These are phyloP conservation scores for Ditylenchus dipsaci DNA, from an alignment of 1,140 invertebrate species.

Conservation along the genomic window DNA sequence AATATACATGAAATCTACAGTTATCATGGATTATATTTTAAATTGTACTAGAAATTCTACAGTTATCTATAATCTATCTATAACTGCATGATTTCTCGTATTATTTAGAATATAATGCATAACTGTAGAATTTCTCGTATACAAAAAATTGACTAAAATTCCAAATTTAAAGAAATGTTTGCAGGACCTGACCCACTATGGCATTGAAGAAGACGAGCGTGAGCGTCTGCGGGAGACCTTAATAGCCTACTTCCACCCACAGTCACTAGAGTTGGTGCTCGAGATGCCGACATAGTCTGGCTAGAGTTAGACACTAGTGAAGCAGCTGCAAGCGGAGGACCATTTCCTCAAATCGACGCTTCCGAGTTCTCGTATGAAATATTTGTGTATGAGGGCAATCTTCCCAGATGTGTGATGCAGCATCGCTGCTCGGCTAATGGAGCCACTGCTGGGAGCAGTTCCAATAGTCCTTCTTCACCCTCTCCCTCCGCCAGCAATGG, in stretches of 20 bases:
- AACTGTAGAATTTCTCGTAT: too few species aligned
- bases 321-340: slow-evolving; percentile 49
- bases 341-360: slow-evolving; percentile 55
- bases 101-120: too few species aligned
- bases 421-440: slow-evolving; percentile 3
- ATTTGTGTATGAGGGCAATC: slow-evolving; percentile 39
- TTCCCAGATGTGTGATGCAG: slow-evolving; percentile 5
- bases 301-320: slow-evolving; percentile 55
- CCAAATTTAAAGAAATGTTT: too few species aligned
- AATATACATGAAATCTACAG: too few species aligned
- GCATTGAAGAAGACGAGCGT: slow-evolving; percentile 47
- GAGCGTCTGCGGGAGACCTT: slow-evolving; percentile 47
- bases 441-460: neutral
- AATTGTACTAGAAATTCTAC: too few species aligned
- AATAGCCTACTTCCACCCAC: slow-evolving; percentile 39
- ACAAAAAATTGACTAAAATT: too few species aligned
- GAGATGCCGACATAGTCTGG: slow-evolving; percentile 47
- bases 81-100: too few species aligned
- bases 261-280: slow-evolving; percentile 12
- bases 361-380: slow-evolving; percentile 52
- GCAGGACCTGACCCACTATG: slow-evolving; percentile 3
- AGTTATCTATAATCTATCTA: too few species aligned
- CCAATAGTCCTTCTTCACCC: neutral
- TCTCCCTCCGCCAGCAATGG: neutral
- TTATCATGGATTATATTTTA: too few species aligned